phyloP scores from a whole-genome alignment of 2,888 invertebrate genomes.

The Unio pictorum region DNA sequence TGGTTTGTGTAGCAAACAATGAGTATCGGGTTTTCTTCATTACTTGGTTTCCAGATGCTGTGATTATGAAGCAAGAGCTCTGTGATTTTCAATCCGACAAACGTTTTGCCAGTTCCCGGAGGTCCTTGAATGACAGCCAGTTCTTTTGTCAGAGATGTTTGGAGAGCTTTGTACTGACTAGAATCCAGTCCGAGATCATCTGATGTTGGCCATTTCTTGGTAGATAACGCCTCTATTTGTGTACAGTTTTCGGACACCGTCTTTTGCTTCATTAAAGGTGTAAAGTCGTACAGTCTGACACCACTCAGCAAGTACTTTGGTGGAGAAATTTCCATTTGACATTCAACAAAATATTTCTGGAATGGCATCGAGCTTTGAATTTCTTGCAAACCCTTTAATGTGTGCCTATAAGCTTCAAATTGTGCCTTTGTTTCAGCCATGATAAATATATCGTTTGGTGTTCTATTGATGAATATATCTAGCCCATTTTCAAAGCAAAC shows the following conservation, averaged over 20 bases:
- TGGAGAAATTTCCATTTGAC: constrained; percentile 38
- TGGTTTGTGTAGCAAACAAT: constrained; percentile 71
- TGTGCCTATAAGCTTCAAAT: constrained; percentile 86
- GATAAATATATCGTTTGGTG: constrained; percentile 55
- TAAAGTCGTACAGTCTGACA: constrained; percentile 27
- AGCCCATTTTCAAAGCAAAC: constrained; percentile 46
- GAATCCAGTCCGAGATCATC: constrained; percentile 31
- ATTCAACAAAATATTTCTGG: constrained; percentile 47
- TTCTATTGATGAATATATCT: constrained; percentile 16
- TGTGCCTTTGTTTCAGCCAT: constrained; percentile 87
- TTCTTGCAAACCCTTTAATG: constrained; percentile 79
- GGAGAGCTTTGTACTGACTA: constrained; percentile 61
- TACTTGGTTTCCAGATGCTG: constrained; percentile 63
- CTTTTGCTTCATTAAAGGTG: background rate
- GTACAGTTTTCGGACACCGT: too few species aligned
- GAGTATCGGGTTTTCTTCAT: constrained; percentile 53
- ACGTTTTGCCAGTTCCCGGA: constrained; percentile 91
- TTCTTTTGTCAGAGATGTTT: constrained; percentile 63
- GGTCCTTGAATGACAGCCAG: constrained; percentile 76
- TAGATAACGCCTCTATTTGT: constrained; percentile 20
- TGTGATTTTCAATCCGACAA: constrained; percentile 83
- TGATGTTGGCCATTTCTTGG: constrained; percentile 36
- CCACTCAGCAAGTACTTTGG: constrained; percentile 40
- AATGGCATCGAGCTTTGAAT: constrained; percentile 69
- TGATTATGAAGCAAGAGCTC: constrained; percentile 77